These are phyloP conservation scores for Tetropium fuscum DNA, from an alignment of 2,888 invertebrate species.

Conservation along the genomic window DNA sequence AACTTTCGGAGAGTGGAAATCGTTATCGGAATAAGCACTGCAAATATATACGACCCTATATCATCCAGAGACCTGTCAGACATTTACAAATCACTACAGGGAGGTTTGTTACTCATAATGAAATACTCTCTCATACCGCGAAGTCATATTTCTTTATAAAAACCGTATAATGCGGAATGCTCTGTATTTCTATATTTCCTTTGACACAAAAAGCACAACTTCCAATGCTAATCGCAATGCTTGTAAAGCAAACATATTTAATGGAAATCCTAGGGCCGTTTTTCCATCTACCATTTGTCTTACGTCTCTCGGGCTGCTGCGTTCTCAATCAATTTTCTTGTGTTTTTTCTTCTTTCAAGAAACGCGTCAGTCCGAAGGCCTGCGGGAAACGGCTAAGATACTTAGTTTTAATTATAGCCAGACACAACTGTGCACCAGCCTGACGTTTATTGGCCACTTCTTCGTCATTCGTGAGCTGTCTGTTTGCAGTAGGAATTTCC, in stretches of 20 bases:
- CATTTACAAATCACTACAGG: constrained; percentile 12
- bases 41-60: not conserved
- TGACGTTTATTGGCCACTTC: constrained; percentile 62
- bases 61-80: not conserved
- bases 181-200: constrained; percentile 17
- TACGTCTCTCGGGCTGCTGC: constrained; percentile 58
- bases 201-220: constrained; percentile 21
- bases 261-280: constrained; percentile 48
- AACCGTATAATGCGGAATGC: constrained; percentile 9
- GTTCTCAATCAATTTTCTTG: constrained; percentile 61
- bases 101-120: constrained; percentile 15
- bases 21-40: not conserved
- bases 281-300: constrained; percentile 57
- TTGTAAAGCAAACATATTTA: constrained; percentile 48
- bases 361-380: constrained; percentile 45
- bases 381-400: constrained; percentile 56
- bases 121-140: constrained; percentile 12
- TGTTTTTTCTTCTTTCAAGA: constrained; percentile 40
- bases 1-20: too few relatives aligned
- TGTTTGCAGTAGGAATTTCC: constrained; percentile 55
- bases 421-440: constrained; percentile 54
- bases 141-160: constrained; percentile 23
- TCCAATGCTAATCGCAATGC: constrained; percentile 23
- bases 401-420: constrained; percentile 64
- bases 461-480: constrained; percentile 53